Base-by-base conservation (phyloP, 2,888 invertebrate genomes). In the Lymantria dispar region DNA sequence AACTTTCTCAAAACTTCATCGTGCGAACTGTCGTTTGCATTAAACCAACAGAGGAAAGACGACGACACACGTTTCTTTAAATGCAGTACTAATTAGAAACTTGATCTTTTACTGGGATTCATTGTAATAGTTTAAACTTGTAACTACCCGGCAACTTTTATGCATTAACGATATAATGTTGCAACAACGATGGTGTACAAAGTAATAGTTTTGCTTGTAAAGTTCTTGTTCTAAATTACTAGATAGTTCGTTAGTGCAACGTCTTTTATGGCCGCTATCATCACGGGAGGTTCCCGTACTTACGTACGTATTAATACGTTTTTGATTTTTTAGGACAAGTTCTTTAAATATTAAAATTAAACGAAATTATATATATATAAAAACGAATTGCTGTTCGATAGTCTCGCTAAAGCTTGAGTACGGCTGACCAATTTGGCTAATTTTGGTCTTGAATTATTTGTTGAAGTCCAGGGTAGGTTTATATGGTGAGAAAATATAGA, bases 81-180 rank as follows among this genome's bases (percentile, higher is more conserved):
- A 55, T 45, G 45, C 13, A 42, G 50, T 54, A 57, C 66, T 71
- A 70, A 74, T 73, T 74, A 73, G 52, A 59, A 73, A 73, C 63
- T 74, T 60, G 22, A 37, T 58, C 58, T 52, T 56, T 31, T 50
- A 58, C 49, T 56, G 47, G 56, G 37, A 62, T 55, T 60, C 60
- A 61, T 53, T 38, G 38, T 12, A 38, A 38, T 12, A 55, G 49
- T 53, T 52, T 37, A 52, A n/a, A 62, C 49, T 61, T 58, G 37
- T 50, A 38, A 40, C 47, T 48, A n/a, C 12, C 3, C n/a, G 33
- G 40, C 33, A 52, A 59, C 49, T 62, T 59, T 48, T 39, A 51
- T 45, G 54, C 47, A 51, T 64, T 57, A 57, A 57, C 49, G 57
- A 54, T 58, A 65, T 61, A 62, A 58, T 59, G 45, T 55, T 50